phyloP scores from a whole-genome alignment of 2,797 vertebrate genomes.

The Hyperoplus immaculatus region DNA sequence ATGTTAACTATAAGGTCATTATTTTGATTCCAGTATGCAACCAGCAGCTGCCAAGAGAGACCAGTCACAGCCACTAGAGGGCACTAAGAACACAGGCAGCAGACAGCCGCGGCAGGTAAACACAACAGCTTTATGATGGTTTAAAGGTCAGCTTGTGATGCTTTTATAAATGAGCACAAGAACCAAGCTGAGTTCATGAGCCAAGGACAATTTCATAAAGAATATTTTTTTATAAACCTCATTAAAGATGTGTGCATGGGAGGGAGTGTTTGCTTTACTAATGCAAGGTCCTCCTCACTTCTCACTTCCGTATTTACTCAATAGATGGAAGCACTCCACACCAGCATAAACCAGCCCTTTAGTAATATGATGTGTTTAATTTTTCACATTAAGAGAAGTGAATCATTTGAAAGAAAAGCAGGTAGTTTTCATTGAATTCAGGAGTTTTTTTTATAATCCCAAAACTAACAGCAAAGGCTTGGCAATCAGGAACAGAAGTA shows the following conservation, averaged over 20 bases:
- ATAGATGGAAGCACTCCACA: constrained; percentile 49
- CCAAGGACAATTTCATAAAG: not conserved
- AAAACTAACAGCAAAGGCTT: not conserved
- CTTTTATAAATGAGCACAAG: not conserved
- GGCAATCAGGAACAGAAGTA: not conserved
- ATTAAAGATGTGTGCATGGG: not conserved
- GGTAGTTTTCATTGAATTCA: not conserved
- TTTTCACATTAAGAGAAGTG: not conserved
- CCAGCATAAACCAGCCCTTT: not conserved
- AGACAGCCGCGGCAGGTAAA: constrained; percentile 69
- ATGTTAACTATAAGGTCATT: not conserved
- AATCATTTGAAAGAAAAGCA: not conserved
- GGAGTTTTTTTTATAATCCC: too few relatives aligned
- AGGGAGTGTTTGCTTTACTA: not conserved
- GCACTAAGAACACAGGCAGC: constrained; percentile 47
- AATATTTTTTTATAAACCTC: not conserved
- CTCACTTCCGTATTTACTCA: not conserved
- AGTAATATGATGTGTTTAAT: not conserved
- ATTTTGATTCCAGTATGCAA: constrained; percentile 59
- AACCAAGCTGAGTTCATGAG: not conserved
- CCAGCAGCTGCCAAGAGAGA: constrained; percentile 42
- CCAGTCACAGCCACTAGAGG: constrained; percentile 61
- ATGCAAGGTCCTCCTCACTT: constrained; percentile 10
- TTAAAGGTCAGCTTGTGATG: constrained; percentile 11
- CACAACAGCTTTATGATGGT: constrained; percentile 12